phyloP scores from a whole-genome alignment of 2,113 vertebrate species.

The Sphyrna mokarran region DNA sequence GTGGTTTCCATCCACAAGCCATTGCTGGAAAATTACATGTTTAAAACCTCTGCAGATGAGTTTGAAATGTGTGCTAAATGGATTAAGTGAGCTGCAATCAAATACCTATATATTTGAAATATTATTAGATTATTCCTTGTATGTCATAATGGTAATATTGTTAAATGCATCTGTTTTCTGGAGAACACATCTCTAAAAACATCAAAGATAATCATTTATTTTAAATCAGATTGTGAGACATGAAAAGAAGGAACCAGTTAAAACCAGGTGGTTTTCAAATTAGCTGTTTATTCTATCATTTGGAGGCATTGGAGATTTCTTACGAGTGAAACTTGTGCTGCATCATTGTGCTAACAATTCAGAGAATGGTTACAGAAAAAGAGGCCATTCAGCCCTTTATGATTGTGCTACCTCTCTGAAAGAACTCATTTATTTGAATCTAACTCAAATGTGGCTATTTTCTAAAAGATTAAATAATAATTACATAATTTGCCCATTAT shows the following conservation, averaged over 20 bases:
- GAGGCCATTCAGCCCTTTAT: not conserved
- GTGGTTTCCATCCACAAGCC: not conserved
- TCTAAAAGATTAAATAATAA: not conserved
- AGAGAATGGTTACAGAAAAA: not conserved
- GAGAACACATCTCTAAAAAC: not conserved
- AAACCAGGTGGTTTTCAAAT: not conserved
- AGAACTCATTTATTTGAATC: not conserved
- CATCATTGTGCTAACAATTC: not conserved
- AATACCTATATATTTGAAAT: not conserved
- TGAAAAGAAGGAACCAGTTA: not conserved
- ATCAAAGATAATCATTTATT: constrained; percentile 8
- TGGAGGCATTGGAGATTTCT: not conserved
- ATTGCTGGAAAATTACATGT: not conserved
- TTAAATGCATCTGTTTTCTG: not conserved
- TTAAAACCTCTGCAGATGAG: not conserved
- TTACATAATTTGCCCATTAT: not conserved
- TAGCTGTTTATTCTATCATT: not conserved
- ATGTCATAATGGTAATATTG: constrained; percentile 11
- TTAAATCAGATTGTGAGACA: not conserved
- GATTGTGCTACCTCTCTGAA: not conserved
- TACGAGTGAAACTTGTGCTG: not conserved
- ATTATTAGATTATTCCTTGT: constrained; percentile 9
- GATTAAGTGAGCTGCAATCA: not conserved
- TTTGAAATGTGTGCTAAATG: not conserved
- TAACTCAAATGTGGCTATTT: not conserved